Evolutionary conservation across 2,113 vertebrate genomes (phyloP), one percentile per base, ranked within the genome.

Genomic region (Chauna torquata): DNA sequence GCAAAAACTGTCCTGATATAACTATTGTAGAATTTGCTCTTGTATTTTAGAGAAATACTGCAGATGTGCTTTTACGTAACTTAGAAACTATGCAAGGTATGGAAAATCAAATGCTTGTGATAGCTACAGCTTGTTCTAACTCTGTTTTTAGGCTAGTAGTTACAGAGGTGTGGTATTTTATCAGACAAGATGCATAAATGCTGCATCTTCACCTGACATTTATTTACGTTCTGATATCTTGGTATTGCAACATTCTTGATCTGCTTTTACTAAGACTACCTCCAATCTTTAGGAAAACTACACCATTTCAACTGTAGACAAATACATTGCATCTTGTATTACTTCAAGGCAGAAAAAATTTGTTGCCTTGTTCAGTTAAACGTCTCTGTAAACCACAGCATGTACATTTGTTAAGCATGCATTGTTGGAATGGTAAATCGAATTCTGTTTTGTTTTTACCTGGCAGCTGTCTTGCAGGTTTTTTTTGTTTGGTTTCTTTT

Each of bases 301-400:
- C 25, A 40, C 3, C 3, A 50, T 92, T 92, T 86, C 55, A 88
- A 10, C 32, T 44, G 27, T 16, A 71, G 69, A 83, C 17, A 83
- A 94, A 89, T 75, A 17, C 50, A 47, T 58, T 78, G 50, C 55
- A 49, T 92, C 22, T 30, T 42, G 14, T 32, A 45, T 66, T 88
- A 77, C 42, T 90, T 94, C 57, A 54, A 32, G 24, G 36, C 50
- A 94, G 74, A 80, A 93, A 92, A 80, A 38, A 78, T 88, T 93
- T 66, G 62, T 81, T 86, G 52, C n/a, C 66, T 93, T 74, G 57
- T 86, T 94, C 57, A 91, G 71, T 36, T 86, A 88, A 86, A 75
- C 36, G 19, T 18, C 45, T 93, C 74, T 3, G 2, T 66, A 85
- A 82, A 76, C 59, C 50, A 22, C 36, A 88, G 40, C n/a, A 23